Percentiles rank a stretch among this genome's conserved stretches.
Evolutionary conservation across 2,888 invertebrate genomes (phyloP).

Genomic region (Tenthredo notha): DNA sequence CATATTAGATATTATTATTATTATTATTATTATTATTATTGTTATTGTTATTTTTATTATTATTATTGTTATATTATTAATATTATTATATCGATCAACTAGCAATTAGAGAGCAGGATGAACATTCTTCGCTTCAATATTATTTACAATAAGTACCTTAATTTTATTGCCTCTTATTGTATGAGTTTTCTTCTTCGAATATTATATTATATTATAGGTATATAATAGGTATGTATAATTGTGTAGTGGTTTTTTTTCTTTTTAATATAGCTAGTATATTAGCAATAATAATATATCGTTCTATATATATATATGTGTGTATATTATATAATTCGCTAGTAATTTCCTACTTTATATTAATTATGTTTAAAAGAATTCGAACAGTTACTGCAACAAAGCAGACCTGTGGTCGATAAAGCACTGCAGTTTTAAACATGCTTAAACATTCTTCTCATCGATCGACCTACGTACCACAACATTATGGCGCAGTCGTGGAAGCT

Average conservation of each 20-base stretch:
- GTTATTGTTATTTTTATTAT: constrained; percentile 25
- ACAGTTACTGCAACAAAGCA: constrained; percentile 41
- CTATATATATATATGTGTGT: not conserved
- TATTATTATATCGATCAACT: constrained; percentile 10
- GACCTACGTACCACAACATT: not conserved
- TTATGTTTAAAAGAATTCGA: constrained; percentile 19
- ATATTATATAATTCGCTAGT: not conserved
- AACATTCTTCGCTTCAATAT: constrained; percentile 32
- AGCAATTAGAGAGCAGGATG: constrained; percentile 32
- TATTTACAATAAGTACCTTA: constrained; percentile 44
- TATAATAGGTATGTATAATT: not conserved
- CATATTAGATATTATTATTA: not conserved
- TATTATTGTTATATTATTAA: constrained; percentile 34
- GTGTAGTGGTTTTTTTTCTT: not conserved
- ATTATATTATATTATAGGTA: not conserved
- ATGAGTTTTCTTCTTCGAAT: constrained; percentile 21
- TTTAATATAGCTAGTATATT: not conserved
- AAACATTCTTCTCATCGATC: constrained; percentile 20
- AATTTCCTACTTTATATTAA: not conserved
- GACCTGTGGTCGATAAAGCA: constrained; percentile 51
- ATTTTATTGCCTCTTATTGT: constrained; percentile 49
- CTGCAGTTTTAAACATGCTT: constrained; percentile 48
- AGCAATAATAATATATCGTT: not conserved
- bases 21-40: not conserved
- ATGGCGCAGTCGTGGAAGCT: constrained; percentile 45